phyloP scores from a whole-genome alignment of 1,140 invertebrate species.

The Dendrolimus punctatus region DNA sequence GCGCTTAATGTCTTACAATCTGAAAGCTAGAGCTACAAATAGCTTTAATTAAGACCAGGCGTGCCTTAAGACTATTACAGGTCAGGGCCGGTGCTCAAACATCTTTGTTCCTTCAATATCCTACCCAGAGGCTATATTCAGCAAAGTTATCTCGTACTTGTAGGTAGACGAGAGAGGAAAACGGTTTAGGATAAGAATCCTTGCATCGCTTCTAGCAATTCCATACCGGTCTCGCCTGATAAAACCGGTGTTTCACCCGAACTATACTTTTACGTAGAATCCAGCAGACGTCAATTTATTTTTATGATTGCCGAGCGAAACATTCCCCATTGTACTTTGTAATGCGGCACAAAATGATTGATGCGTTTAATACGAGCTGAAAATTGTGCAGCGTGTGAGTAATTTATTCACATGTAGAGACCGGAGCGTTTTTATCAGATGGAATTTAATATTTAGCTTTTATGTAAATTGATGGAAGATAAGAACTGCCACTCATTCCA shows the following conservation, averaged over 20 bases:
- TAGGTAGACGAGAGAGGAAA: conserved; percentile 4
- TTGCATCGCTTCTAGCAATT: conserved; percentile 20
- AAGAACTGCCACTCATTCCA: no score
- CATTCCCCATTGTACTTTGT: conserved; percentile 4
- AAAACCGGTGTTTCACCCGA: conserved; percentile 23
- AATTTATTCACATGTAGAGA: conserved; percentile 24
- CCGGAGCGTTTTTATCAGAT: conserved; percentile 10
- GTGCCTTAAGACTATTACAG: conserved; percentile 9
- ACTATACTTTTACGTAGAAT: conserved; percentile 24
- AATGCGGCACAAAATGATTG: conserved; percentile 18
- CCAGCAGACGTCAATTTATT: conserved; percentile 21
- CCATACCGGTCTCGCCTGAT: conserved; percentile 20
- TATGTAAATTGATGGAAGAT: conserved; percentile 11
- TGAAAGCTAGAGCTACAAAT: conserved; percentile 12
- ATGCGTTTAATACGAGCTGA: conserved; percentile 26
- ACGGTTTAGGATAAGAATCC: conserved; percentile 10
- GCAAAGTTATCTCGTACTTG: conserved; percentile 9
- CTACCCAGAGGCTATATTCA: conserved; percentile 11
- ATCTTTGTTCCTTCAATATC: conserved; percentile 11
- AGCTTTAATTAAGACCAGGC: conserved; percentile 10
- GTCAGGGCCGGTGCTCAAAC: conserved; percentile 12
- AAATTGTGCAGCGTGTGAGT: conserved; percentile 24
- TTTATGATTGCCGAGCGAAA: conserved; percentile 13
- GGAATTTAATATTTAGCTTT: conserved; percentile 35
- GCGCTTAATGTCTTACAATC: conserved; percentile 2